Evolutionary conservation across 2,797 vertebrate genomes (phyloP), one percentile per base, ranked within the genome.

Genomic region (Rhinoraja longicauda): DNA sequence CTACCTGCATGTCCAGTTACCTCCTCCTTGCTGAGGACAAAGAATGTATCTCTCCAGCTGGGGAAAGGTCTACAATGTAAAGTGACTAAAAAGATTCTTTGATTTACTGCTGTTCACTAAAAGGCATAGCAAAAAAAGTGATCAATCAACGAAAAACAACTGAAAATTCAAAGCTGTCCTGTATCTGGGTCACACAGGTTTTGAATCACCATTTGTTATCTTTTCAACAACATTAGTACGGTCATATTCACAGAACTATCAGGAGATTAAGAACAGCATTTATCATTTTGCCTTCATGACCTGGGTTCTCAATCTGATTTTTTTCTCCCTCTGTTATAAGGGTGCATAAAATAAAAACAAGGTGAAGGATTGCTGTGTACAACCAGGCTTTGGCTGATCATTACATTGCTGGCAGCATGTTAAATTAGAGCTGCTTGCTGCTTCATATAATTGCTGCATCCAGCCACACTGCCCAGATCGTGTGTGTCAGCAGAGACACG

Each of bases 201-300:
- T 59, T 29, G 8, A 59, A 59, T 84, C 15, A 59, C 24, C 53
- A 29, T 84, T 29, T 29, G 26, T 82, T 26, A 59, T 84, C 10
- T 84, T 84, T 84, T 84, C 81, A 84, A 15, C 24, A 82, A 82
- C 53, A 59, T 57, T 82, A 29, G 4, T 1, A 59, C 26, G 59
- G 81, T n/a, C 84, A 84, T 59, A 84, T 84, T 84, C 26, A 13
- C 81, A 59, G 81, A 59, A 84, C n/a, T 84, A 84, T 29, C 81
- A 84, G 53, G 24, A 84, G 4, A 84, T 29, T 57, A 26, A 82
- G 53, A 12, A 53, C 2, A 57, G 53, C 45, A 82, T 29, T 72
- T 57, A 29, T 82, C 45, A 82, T 29, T 59, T 84, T 59, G 53
- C 26, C 1, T 84, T 24, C 15, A 17, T 0, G 53, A 59, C 26